Evolutionary conservation across 2,797 vertebrate species (phyloP).

Genomic region (Austrolebias charrua): DNA sequence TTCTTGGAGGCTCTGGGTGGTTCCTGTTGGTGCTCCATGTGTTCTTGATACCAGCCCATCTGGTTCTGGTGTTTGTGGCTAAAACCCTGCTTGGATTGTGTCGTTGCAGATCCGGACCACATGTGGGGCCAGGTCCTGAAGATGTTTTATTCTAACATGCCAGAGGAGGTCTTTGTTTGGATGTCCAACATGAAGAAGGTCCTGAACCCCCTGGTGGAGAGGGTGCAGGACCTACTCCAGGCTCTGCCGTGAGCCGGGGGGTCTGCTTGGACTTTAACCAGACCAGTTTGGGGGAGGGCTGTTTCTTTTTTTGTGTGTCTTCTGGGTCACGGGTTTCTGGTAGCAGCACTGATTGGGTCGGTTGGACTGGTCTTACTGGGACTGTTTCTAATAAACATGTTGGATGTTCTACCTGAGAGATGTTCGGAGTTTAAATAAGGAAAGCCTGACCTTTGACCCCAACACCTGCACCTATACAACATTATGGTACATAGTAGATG

Average conservation of each 20-base stretch:
- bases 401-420: no score
- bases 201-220: conserved; percentile 65
- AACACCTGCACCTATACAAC: no score
- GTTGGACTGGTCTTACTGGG: no score
- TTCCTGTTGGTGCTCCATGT: background rate
- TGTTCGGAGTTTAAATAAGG: no score
- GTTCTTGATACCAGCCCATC: conserved; percentile 11
- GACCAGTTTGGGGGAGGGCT: no score
- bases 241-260: conserved; percentile 35
- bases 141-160: conserved; percentile 76
- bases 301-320: no score
- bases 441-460: no score
- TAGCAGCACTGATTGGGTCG: no score
- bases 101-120: conserved; percentile 81
- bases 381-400: no score
- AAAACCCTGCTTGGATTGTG: conserved; percentile 78
- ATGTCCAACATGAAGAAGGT: conserved; percentile 69
- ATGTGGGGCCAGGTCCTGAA: conserved; percentile 77
- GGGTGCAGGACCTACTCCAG: conserved; percentile 65
- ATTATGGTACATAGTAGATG: no score
- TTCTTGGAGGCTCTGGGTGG: background rate
- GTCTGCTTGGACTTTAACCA: background rate
- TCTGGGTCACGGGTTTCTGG: no score
- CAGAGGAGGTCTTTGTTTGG: conserved; percentile 75
- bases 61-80: conserved; percentile 50